A percentile compares a stretch with the other conserved stretches of the same genome.
Evolutionary conservation across 2,888 invertebrate species (phyloP).

Genomic region (Chalcis sispes): DNA sequence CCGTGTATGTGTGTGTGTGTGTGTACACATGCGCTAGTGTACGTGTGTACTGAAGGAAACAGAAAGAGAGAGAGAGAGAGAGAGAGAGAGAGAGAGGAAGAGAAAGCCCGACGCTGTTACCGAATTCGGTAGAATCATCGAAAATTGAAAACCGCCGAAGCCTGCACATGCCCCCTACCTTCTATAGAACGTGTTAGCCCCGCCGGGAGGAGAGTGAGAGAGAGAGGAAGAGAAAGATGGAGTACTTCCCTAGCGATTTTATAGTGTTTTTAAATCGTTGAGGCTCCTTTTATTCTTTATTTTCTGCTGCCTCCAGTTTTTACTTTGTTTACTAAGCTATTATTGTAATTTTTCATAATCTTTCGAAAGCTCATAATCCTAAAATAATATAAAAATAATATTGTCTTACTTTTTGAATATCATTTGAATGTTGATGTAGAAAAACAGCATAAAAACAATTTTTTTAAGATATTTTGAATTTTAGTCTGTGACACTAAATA

Average conservation of each 20-base stretch:
- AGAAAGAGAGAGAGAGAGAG: too few species aligned
- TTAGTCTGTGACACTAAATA: too few species aligned
- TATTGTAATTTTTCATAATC: background rate
- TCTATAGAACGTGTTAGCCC: background rate
- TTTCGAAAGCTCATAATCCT: background rate
- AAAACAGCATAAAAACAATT: too few species aligned
- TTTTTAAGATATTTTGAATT: too few species aligned
- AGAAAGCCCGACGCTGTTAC: constrained; percentile 66
- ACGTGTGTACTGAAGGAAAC: too few species aligned
- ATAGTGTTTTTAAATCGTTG: constrained; percentile 35
- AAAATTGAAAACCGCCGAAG: constrained; percentile 72
- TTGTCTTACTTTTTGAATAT: too few species aligned
- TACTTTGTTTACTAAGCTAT: background rate
- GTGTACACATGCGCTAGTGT: background rate
- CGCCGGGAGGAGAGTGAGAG: constrained; percentile 8
- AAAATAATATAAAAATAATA: too few species aligned
- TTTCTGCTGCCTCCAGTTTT: background rate
- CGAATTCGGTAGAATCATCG: constrained; percentile 75
- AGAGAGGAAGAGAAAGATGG: constrained; percentile 10
- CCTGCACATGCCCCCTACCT: constrained; percentile 29
- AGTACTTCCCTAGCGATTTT: constrained; percentile 42
- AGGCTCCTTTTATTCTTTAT: constrained; percentile 8
- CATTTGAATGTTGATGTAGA: too few species aligned
- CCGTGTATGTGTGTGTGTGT: background rate
- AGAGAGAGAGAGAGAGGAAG: constrained; percentile 28